Evolutionary conservation across 1,140 invertebrate genomes (phyloP), one percentile per base, ranked within the genome.

Genomic region (Drosophila funebris): DNA sequence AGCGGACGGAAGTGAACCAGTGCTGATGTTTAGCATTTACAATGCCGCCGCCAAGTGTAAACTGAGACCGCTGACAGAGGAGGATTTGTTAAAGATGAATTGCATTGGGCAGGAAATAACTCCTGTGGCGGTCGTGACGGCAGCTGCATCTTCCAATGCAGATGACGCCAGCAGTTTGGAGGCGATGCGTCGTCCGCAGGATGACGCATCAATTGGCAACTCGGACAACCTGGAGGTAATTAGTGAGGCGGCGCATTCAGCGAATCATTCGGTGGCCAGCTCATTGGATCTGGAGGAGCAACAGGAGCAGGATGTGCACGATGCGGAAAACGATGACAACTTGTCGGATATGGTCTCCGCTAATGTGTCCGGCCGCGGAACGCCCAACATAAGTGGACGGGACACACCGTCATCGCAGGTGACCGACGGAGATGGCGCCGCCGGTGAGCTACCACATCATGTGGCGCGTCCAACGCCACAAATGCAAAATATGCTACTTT

Each of bases 331-430:
- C 46, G 97, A 97, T 90, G 97, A 98, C 90, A 98, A 98, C 92
- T 93, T 99, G 1, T 98, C 97, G 3, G 98, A 99, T 91, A 99
- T 99, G 97, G 96, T 99, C 0, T 98, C 97, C 36, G 98, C 98
- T 0, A 99, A 98, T 92, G 97, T 98, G 54, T 98, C 97, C 68
- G 98, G 98, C 53, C 92, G 96, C 4, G 96, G 96, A 60, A 97
- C 92, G 90, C 96, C 96, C 0, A 94, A 95, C 88, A 94, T 94
- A 29, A 93, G 95, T 80, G 98, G 98, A 0, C 93, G 98, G 0
- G 98, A 99, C 91, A 99, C 98, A 1, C 98, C 98, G 0, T 97
- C 97, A 0, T 99, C 98, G 0, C 97, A 97, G 79, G 95, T 97
- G 4, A 96, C 95, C 0, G 96, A 96, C 76, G 96, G 96, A n/a